Conservation (phyloP, 2,888 invertebrate genomes). For the Schizotus pectinicornis region DNA sequence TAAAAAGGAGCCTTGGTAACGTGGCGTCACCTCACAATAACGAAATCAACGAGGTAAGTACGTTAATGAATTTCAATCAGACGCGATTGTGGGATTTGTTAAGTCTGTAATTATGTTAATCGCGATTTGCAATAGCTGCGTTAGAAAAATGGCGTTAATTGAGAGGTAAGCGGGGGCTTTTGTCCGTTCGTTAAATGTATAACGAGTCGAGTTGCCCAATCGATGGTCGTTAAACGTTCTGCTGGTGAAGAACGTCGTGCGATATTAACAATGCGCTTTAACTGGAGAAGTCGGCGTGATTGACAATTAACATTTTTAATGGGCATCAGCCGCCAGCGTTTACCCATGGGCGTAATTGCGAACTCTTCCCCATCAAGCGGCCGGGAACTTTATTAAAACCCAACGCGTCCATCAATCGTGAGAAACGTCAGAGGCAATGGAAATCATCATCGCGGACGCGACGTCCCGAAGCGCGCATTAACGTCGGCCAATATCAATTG, state of each 20-base stretch:
- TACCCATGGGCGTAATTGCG: conserved; percentile 18
- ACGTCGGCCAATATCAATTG: conserved; percentile 27
- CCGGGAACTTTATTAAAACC: conserved; percentile 21
- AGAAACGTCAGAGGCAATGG: conserved; percentile 29
- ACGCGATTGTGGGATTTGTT: conserved; percentile 13
- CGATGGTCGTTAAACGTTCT: conserved; percentile 5
- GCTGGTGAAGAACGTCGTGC: conserved; percentile 17
- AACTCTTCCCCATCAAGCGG: not conserved
- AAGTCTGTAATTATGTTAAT: conserved; percentile 12
- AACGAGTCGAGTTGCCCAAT: conserved; percentile 18
- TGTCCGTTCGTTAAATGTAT: conserved; percentile 8
- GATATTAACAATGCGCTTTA: conserved; percentile 26
- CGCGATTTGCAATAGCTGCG: not conserved
- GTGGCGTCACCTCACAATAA: too few species aligned
- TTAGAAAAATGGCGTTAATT: conserved; percentile 3
- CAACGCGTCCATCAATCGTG: conserved; percentile 32
- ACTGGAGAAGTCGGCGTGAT: conserved; percentile 18
- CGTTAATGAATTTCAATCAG: conserved; percentile 18
- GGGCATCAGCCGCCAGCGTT: not conserved
- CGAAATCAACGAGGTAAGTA: too few species aligned
- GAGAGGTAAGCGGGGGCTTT: not conserved
- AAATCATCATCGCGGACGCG: conserved; percentile 20
- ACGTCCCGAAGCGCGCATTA: conserved; percentile 21
- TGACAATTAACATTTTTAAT: conserved; percentile 24
- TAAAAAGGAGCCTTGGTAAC: too few species aligned